phyloP scores from a whole-genome alignment of 2,888 invertebrate species.

The Neoscelio sp. region DNA sequence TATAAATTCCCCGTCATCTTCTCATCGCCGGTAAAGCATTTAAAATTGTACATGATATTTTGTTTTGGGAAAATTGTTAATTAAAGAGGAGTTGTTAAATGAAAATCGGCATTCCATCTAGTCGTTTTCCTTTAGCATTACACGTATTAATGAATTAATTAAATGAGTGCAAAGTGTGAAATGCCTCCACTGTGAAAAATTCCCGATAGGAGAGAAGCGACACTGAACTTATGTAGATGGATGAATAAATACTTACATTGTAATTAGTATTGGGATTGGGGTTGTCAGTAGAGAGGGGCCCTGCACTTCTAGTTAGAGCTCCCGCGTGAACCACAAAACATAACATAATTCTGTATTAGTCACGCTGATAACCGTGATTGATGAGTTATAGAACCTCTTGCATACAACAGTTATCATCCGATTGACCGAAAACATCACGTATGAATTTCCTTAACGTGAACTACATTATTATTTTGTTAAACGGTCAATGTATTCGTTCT shows the following conservation, averaged over 20 bases:
- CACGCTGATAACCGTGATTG: slow-evolving; percentile 78
- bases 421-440: slow-evolving; percentile 25
- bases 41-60: slow-evolving; percentile 3
- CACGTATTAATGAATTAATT: slow-evolving; percentile 1
- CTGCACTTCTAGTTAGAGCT: slow-evolving; percentile 82
- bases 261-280: slow-evolving; percentile 82
- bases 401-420: slow-evolving; percentile 41
- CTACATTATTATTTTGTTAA: background rate
- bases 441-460: slow-evolving; percentile 9
- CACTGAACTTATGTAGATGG: slow-evolving; percentile 80
- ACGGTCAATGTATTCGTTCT: background rate
- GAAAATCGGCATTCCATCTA: slow-evolving; percentile 70
- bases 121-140: slow-evolving; percentile 18
- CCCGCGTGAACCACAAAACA: slow-evolving; percentile 82
- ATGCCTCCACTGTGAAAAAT: slow-evolving; percentile 61
- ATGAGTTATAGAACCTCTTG: slow-evolving; percentile 55
- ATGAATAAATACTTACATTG: slow-evolving; percentile 82
- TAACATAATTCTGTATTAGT: slow-evolving; percentile 82
- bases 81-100: slow-evolving; percentile 37
- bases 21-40: too few species aligned
- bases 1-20: too few species aligned
- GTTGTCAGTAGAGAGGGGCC: slow-evolving; percentile 82
- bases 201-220: slow-evolving; percentile 76
- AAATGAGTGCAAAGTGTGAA: slow-evolving; percentile 58
- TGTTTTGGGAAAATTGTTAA: slow-evolving; percentile 37